Evolutionary conservation across 2,113 vertebrate species (phyloP).

Genomic region (Aleadryas rufinucha): DNA sequence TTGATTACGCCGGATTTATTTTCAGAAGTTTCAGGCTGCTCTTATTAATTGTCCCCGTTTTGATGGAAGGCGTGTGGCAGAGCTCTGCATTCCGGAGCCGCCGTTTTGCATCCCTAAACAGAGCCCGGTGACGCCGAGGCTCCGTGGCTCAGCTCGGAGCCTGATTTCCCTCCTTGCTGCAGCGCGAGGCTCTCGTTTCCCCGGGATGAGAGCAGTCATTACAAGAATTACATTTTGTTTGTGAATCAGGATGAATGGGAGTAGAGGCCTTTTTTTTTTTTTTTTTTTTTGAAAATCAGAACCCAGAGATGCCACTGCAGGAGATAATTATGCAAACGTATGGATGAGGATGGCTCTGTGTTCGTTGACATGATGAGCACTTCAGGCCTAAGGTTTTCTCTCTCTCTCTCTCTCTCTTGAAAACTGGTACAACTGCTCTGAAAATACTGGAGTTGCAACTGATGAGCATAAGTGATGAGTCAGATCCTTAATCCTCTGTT

Average conservation of each 20-base stretch:
- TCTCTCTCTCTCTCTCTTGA: background rate
- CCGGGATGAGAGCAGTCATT: slow-evolving; percentile 14
- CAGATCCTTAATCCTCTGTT: slow-evolving; percentile 29
- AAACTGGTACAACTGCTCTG: slow-evolving; percentile 15
- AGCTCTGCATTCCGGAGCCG: slow-evolving; percentile 16
- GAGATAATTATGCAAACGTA: slow-evolving; percentile 38
- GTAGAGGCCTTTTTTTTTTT: background rate
- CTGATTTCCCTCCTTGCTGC: slow-evolving; percentile 8
- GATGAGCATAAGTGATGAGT: slow-evolving; percentile 41
- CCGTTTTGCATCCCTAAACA: slow-evolving; percentile 56
- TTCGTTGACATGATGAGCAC: slow-evolving; percentile 48
- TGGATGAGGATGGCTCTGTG: slow-evolving; percentile 24
- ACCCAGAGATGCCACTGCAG: background rate
- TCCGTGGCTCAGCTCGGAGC: background rate
- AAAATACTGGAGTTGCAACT: slow-evolving; percentile 28
- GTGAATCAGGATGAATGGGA: slow-evolving; percentile 31
- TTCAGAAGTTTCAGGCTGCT: slow-evolving; percentile 66
- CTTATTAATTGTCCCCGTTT: slow-evolving; percentile 61
- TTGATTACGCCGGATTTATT: slow-evolving; percentile 70
- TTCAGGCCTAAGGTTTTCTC: slow-evolving; percentile 5
- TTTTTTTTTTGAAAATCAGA: slow-evolving; percentile 24
- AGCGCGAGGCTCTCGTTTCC: background rate
- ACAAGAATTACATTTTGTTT: slow-evolving; percentile 20
- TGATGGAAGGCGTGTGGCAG: slow-evolving; percentile 13
- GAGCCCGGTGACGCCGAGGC: background rate